These are phyloP conservation scores for Drosophila bipectinata DNA, from an alignment of 1,140 invertebrate species.

Conservation along the genomic window DNA sequence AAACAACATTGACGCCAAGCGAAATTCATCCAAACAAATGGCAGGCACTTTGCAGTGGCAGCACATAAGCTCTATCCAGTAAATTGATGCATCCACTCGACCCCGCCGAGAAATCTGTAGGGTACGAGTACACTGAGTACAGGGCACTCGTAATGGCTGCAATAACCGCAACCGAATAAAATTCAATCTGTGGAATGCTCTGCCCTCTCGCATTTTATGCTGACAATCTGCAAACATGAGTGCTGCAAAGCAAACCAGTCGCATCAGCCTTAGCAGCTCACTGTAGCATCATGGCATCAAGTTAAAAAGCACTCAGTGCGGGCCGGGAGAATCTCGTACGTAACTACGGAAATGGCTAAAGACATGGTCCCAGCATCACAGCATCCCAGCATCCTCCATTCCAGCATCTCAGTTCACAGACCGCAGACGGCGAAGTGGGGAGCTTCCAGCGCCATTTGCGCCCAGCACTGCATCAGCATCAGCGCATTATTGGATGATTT, in stretches of 20 bases:
- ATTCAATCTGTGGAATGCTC: conserved; percentile 76
- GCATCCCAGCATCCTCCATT: conserved; percentile 5
- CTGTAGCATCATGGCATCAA: conserved; percentile 41
- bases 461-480: conserved; percentile 58
- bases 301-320: conserved; percentile 73
- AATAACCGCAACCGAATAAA: conserved; percentile 75
- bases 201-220: conserved; percentile 71
- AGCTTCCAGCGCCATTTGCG: conserved; percentile 54
- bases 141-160: conserved; percentile 56
- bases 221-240: conserved; percentile 76
- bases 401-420: conserved; percentile 6
- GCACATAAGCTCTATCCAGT: conserved; percentile 63
- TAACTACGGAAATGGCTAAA: conserved; percentile 70
- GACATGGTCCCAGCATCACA: conserved; percentile 49
- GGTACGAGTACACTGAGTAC: conserved; percentile 6
- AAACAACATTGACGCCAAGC: conserved; percentile 56
- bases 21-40: conserved; percentile 51
- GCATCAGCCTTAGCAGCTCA: conserved; percentile 12
- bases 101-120: background rate
- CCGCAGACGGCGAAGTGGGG: conserved; percentile 14
- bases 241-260: conserved; percentile 39
- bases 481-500: conserved; percentile 82
- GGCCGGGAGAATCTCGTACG: conserved; percentile 47
- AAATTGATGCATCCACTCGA: conserved; percentile 69
- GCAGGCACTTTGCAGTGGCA: conserved; percentile 57